Percentiles rank a stretch among this genome's conserved stretches.
Evolutionary conservation across 2,888 invertebrate genomes (phyloP).

Genomic region (Unio pictorum): DNA sequence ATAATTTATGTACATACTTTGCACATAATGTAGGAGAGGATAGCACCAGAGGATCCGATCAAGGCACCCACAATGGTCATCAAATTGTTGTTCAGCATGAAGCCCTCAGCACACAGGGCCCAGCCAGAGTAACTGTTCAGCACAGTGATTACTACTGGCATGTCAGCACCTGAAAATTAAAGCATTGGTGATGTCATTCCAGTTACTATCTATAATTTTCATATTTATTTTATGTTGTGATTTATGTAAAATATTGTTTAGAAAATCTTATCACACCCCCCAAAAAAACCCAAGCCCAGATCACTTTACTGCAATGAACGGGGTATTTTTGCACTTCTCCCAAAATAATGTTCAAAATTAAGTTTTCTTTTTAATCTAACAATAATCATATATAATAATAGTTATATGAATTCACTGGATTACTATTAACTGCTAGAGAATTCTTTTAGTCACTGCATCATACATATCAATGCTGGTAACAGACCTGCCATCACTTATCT

Average conservation of each 20-base stretch:
- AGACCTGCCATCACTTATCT: too few species aligned
- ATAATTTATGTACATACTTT: conserved; percentile 75
- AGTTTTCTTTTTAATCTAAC: not conserved
- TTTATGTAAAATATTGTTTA: too few species aligned
- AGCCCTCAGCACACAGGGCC: conserved; percentile 94
- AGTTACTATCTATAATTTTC: too few species aligned
- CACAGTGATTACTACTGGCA: conserved; percentile 94
- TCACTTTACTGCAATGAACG: not conserved
- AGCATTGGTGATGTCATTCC: too few species aligned
- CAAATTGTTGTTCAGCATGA: conserved; percentile 92
- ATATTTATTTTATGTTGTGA: too few species aligned
- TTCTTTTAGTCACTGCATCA: too few species aligned
- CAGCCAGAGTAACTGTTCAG: conserved; percentile 93
- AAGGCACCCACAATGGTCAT: conserved; percentile 93
- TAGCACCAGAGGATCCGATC: conserved; percentile 92
- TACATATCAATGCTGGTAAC: too few species aligned
- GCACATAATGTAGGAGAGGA: conserved; percentile 95
- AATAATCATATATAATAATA: too few species aligned
- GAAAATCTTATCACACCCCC: not conserved
- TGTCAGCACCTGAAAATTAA: conserved; percentile 82
- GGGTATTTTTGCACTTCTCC: not conserved
- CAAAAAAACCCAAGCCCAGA: not conserved
- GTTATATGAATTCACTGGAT: too few species aligned
- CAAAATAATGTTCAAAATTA: not conserved
- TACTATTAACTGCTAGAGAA: too few species aligned